Conservation (phyloP, 2,888 invertebrate genomes). For the Idaea dimidiata region DNA sequence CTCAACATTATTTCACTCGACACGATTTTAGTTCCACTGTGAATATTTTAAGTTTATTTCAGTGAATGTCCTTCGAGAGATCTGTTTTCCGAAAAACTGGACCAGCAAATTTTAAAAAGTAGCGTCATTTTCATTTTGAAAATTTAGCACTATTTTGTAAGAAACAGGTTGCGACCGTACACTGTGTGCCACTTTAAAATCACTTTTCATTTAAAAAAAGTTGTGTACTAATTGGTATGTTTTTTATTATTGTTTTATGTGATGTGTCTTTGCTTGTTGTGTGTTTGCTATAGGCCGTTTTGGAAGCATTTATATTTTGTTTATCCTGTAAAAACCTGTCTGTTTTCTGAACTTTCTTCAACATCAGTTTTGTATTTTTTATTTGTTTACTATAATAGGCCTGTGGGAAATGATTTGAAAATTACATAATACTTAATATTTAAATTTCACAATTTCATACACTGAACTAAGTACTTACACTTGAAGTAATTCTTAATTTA, state of each 20-base stretch:
- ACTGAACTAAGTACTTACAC: conserved; percentile 19
- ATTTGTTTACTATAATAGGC: conserved; percentile 34
- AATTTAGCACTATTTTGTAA: conserved; percentile 61
- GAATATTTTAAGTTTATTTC: conserved; percentile 57
- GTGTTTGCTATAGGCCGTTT: conserved; percentile 81
- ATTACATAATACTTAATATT: neutral
- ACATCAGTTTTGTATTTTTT: conserved; percentile 45
- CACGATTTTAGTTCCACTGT: conserved; percentile 49
- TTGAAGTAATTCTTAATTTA: conserved; percentile 17
- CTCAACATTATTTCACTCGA: conserved; percentile 65
- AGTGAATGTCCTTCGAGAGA: conserved; percentile 80
- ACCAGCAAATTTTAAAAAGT: conserved; percentile 54
- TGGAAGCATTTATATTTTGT: conserved; percentile 67
- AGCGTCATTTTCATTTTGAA: conserved; percentile 63
- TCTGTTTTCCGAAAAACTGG: conserved; percentile 75
- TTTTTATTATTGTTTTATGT: conserved; percentile 67
- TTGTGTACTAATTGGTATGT: conserved; percentile 57
- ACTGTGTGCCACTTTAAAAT: conserved; percentile 61
- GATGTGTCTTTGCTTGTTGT: conserved; percentile 76
- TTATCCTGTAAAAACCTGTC: conserved; percentile 45
- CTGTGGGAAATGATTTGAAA: conserved; percentile 22
- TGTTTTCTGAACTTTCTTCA: conserved; percentile 58
- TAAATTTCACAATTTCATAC: conserved; percentile 18
- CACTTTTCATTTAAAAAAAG: conserved; percentile 56
- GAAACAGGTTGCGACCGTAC: conserved; percentile 56